Percentiles rank a stretch among this genome's conserved stretches.
These are phyloP conservation scores for Rhopalosiphum padi DNA, from an alignment of 1,140 invertebrate species.

Conservation along the genomic window DNA sequence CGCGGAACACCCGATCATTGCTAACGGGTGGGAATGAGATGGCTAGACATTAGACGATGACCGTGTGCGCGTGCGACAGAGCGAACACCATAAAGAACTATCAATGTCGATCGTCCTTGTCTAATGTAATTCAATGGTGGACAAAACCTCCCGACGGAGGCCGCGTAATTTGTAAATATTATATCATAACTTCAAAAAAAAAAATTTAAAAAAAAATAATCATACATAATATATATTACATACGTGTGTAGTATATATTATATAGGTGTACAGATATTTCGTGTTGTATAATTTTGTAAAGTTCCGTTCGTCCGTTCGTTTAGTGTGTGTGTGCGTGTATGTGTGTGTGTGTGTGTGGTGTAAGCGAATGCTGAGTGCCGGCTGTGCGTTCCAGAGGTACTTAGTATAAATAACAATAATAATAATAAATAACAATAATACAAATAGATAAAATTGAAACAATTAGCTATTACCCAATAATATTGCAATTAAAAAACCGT, in stretches of 20 bases:
- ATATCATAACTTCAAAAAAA: slow-evolving; percentile 46
- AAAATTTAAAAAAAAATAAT: neutral
- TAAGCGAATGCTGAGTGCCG: slow-evolving; percentile 34
- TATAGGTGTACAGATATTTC: slow-evolving; percentile 4
- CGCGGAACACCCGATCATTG: neutral
- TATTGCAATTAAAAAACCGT: slow-evolving; percentile 1
- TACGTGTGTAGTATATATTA: neutral
- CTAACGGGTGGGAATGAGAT: neutral
- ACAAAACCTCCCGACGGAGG: slow-evolving; percentile 58
- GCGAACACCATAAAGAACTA: neutral
- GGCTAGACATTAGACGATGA: no score
- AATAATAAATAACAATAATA: slow-evolving; percentile 9
- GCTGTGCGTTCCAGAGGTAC: slow-evolving; percentile 24
- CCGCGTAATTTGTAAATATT: slow-evolving; percentile 56
- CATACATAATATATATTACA: slow-evolving; percentile 4
- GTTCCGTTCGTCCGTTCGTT: slow-evolving; percentile 28
- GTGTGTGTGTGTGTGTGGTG: slow-evolving; percentile 9
- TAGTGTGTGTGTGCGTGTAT: neutral
- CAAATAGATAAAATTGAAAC: neutral
- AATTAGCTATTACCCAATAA: neutral
- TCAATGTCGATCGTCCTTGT: slow-evolving; percentile 29
- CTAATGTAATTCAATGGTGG: slow-evolving; percentile 56
- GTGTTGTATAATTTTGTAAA: slow-evolving; percentile 55
- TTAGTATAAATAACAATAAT: neutral
- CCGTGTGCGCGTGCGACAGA: slow-evolving; percentile 3